Conservation (phyloP, 2,113 vertebrate species). For the Thermophis baileyi region DNA sequence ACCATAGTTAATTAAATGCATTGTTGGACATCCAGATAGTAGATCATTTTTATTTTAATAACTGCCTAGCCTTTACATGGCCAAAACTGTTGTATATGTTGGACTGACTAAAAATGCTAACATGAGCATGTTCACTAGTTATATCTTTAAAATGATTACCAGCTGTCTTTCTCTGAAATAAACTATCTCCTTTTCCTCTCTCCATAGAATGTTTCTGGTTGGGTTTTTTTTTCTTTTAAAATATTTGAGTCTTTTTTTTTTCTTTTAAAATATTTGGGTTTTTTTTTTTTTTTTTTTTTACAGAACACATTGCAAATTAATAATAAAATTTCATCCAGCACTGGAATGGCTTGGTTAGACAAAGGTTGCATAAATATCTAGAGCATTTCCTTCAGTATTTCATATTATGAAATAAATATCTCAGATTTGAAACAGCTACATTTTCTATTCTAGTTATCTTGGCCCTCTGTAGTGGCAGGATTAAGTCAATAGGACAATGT, state of each 20-base stretch:
- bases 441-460: not conserved
- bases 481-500: not conserved
- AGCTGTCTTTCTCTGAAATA: slow-evolving; percentile 50
- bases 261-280: too few species aligned
- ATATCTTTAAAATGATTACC: slow-evolving; percentile 46
- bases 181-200: slow-evolving; percentile 43
- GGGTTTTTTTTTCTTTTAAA: not conserved
- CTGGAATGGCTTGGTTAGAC: not conserved
- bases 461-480: not conserved
- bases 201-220: not conserved
- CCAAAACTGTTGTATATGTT: slow-evolving; percentile 32
- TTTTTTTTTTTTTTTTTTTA: slow-evolving; percentile 29
- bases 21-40: not conserved
- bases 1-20: not conserved
- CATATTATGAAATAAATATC: not conserved
- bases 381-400: not conserved
- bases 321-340: not conserved
- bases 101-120: slow-evolving; percentile 52
- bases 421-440: not conserved
- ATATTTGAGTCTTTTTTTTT: slow-evolving; percentile 8
- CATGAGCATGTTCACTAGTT: slow-evolving; percentile 41
- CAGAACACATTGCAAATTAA: not conserved
- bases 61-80: slow-evolving; percentile 38
- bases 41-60: not conserved
- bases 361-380: not conserved